phyloP scores from a whole-genome alignment of 2,797 vertebrate species.

The Thunnus albacares region DNA sequence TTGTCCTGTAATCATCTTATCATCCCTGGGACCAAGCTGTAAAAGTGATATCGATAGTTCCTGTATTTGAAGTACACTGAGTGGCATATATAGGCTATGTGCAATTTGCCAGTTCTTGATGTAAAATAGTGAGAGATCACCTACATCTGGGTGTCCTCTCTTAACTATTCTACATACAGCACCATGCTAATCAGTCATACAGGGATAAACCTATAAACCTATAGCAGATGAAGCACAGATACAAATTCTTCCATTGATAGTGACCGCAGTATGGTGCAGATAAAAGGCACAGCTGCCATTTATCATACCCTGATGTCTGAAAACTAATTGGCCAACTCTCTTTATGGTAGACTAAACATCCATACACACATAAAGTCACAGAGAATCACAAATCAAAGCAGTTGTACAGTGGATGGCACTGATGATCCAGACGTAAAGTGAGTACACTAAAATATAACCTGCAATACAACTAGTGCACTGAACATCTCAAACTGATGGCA shows the following conservation, averaged over 20 bases:
- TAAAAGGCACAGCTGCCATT: neutral
- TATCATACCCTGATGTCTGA: neutral
- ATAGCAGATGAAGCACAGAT: neutral
- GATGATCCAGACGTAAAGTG: neutral
- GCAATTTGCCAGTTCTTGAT: neutral
- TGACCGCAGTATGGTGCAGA: constrained; percentile 14
- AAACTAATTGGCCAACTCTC: neutral
- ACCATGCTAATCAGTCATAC: neutral
- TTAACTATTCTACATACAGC: neutral
- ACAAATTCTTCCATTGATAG: neutral
- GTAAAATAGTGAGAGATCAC: neutral
- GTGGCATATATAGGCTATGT: too few relatives aligned
- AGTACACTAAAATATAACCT: constrained; percentile 6
- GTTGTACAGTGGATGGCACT: neutral
- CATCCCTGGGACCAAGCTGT: too few relatives aligned
- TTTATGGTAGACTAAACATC: neutral
- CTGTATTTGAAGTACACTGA: too few relatives aligned
- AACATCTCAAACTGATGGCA: constrained; percentile 35
- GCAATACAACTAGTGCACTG: constrained; percentile 1
- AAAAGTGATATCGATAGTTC: too few relatives aligned
- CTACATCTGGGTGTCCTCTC: neutral
- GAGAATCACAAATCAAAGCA: neutral
- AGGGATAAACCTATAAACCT: neutral
- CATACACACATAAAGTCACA: neutral
- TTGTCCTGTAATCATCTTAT: too few relatives aligned